Base-by-base conservation (phyloP, 2,797 vertebrate species). In the Poecile montanus region DNA sequence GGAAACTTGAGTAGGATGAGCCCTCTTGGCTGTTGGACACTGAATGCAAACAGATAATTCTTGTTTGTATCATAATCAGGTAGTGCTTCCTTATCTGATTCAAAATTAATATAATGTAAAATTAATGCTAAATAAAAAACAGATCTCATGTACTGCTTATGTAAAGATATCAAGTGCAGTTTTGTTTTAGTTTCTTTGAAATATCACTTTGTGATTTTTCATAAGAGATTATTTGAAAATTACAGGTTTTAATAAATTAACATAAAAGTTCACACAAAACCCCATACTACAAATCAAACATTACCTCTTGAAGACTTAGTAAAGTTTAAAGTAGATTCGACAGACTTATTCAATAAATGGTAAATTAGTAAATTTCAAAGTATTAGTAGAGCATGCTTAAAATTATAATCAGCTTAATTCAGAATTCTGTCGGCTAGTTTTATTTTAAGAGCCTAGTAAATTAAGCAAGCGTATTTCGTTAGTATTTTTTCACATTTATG, bases 321-420 rank as follows among this genome's bases (percentile, higher is more conserved):
- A 51, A 93, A 82, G 11, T 74, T 51, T 38, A 22, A 88, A 38
- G 8, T 73, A 26, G 16, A 76, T 71, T 89, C 36, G 68, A 74
- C 16, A 83, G 34, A 66, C 30, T 36, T 77, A 58, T 66, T 93
- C 30, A 62, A 30, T 29, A 79, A 73, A 71, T 25, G 29, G 30
- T 29, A 71, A 78, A 71, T 91, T 70, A 82, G 16, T 73, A 71
- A 76, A 71, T 85, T 90, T 40, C 38, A 68, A 91, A 78, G 57
- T 73, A 84, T 74, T 89, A 94, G 26, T 23, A 77, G 22, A 78
- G 17, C 38, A 38, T 67, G 19, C 45, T 88, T 91, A 70, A 95
- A 92, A 77, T 83, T 44, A 51, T 84, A 94, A 94, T 75, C 79
- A 71, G 34, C 79, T 91, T 94, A 85, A 86, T 91, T 92, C 80